phyloP scores from a whole-genome alignment of 2,888 invertebrate species.

The Incurvaria masculella region DNA sequence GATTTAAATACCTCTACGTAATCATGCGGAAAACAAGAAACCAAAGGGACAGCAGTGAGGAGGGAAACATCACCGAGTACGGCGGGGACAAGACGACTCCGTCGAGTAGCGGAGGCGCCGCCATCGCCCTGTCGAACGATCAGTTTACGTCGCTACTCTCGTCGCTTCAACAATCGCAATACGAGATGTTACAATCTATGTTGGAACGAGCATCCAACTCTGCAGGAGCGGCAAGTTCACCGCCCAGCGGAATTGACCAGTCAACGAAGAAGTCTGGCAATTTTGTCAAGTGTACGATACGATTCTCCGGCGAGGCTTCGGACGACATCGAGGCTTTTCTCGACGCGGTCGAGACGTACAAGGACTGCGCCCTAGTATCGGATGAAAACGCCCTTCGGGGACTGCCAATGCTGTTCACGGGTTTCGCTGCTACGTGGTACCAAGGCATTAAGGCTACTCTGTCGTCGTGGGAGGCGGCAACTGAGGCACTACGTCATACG shows the following conservation, averaged over 20 bases:
- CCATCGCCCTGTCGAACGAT: neutral
- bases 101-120: too few species aligned
- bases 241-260: neutral
- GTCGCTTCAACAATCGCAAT: neutral
- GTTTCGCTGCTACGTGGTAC: constrained; percentile 8
- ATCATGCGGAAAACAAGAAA: too few species aligned
- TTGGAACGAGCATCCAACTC: neutral
- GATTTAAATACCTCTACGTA: too few species aligned
- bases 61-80: too few species aligned
- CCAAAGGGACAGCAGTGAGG: too few species aligned
- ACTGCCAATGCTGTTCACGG: constrained; percentile 8
- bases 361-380: constrained; percentile 12
- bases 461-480: constrained; percentile 6
- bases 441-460: constrained; percentile 6
- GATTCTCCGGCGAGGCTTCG: constrained; percentile 7
- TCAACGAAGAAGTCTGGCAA: neutral
- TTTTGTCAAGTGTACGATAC: constrained; percentile 11
- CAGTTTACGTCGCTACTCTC: neutral
- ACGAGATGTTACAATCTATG: neutral
- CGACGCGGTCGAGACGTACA: constrained; percentile 9
- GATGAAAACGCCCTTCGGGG: constrained; percentile 15
- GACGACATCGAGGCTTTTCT: constrained; percentile 14
- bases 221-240: constrained; percentile 1
- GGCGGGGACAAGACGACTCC: too few species aligned
- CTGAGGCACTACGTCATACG: neutral